These are phyloP conservation scores for Phortica magna DNA, from an alignment of 2,888 invertebrate genomes.

Conservation along the genomic window DNA sequence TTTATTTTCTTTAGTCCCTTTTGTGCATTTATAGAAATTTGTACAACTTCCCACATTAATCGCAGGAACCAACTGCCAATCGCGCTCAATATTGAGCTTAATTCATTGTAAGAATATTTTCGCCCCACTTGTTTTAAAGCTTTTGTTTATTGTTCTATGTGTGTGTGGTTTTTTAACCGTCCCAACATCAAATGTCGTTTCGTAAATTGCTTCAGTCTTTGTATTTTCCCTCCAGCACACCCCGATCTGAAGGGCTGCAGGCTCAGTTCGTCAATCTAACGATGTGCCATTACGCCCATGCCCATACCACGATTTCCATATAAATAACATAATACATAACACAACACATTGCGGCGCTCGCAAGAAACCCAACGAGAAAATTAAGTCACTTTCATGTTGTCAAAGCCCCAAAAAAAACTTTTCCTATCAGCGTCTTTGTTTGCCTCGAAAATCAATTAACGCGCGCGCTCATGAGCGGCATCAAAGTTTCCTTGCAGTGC, in stretches of 20 bases:
- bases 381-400: slow-evolving; percentile 50
- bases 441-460: slow-evolving; percentile 68
- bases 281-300: no score
- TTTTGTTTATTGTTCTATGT: neutral
- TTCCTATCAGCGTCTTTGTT: slow-evolving; percentile 48
- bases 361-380: slow-evolving; percentile 33
- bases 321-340: slow-evolving; percentile 28
- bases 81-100: neutral
- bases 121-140: slow-evolving; percentile 9
- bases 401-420: slow-evolving; percentile 13
- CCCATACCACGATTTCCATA: slow-evolving; percentile 17
- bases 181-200: slow-evolving; percentile 70
- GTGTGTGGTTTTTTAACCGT: slow-evolving; percentile 56
- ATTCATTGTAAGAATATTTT: slow-evolving; percentile 52
- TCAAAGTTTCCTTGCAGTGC: slow-evolving; percentile 52
- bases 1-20: slow-evolving; percentile 28
- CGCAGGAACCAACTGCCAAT: neutral
- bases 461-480: slow-evolving; percentile 63
- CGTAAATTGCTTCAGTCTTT: slow-evolving; percentile 66
- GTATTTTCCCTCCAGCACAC: slow-evolving; percentile 12
- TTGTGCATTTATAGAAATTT: neutral
- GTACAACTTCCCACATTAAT: slow-evolving; percentile 10
- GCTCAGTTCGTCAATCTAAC: no score
- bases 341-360: slow-evolving; percentile 36
- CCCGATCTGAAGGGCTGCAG: neutral